Percentiles rank a stretch among this genome's conserved stretches.
phyloP scores from a whole-genome alignment of 2,797 vertebrate genomes.

The Sciurus carolinensis region DNA sequence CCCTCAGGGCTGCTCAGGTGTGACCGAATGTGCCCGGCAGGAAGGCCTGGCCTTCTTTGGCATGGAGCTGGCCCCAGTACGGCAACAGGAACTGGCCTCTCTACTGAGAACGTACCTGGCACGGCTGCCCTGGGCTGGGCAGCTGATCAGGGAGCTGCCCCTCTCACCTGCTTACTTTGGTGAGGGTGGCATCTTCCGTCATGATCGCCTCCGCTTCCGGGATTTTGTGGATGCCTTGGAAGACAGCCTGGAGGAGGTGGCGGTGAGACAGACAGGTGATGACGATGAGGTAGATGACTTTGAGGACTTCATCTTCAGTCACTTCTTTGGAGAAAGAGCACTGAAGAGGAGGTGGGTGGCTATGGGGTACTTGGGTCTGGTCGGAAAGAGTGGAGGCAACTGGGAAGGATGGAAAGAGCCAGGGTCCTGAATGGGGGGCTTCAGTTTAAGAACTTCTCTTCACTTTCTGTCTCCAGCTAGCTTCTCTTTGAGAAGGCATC shows the following conservation, averaged over 20 bases:
- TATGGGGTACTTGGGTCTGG: rapidly evolving
- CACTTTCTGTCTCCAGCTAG: background rate
- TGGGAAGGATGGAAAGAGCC: background rate
- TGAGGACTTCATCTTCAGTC: slow-evolving; percentile 87
- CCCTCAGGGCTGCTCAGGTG: slow-evolving; percentile 88
- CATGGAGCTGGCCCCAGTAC: slow-evolving; percentile 87
- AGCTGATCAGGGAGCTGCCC: slow-evolving; percentile 81
- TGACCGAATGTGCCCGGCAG: slow-evolving; percentile 91
- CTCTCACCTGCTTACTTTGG: slow-evolving; percentile 90
- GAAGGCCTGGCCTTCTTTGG: slow-evolving; percentile 89
- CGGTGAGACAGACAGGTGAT: slow-evolving; percentile 84
- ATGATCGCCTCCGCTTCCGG: slow-evolving; percentile 92
- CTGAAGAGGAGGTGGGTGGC: slow-evolving; percentile 81
- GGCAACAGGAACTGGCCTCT: slow-evolving; percentile 87
- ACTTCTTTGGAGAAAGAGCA: slow-evolving; percentile 83
- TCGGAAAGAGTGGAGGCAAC: background rate
- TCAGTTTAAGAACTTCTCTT: background rate
- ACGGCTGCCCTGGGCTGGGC: slow-evolving; percentile 81
- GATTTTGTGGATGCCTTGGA: slow-evolving; percentile 94
- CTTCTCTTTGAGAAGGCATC: background rate
- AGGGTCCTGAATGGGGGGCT: background rate
- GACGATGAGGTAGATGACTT: slow-evolving; percentile 88
- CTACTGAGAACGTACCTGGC: slow-evolving; percentile 90
- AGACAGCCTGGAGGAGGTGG: slow-evolving; percentile 95
- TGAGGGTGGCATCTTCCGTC: slow-evolving; percentile 91